phyloP scores from a whole-genome alignment of 2,888 invertebrate species.

The Ashinkailepas kermadecensis region DNA sequence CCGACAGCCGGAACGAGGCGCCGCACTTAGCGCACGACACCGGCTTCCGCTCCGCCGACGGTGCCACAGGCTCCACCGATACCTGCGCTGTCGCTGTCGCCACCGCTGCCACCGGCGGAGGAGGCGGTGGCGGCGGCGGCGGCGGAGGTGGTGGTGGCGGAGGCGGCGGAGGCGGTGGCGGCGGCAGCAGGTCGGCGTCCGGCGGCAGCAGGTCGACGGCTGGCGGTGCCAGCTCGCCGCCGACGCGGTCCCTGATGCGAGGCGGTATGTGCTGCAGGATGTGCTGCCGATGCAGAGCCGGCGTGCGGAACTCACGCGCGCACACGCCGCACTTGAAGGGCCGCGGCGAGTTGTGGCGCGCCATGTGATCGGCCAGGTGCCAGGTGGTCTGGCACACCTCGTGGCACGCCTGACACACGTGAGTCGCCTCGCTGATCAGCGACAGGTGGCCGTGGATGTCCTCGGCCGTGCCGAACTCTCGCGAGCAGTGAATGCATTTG shows the following conservation, averaged over 20 bases:
- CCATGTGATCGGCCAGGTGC: constrained; percentile 30
- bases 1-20: constrained; percentile 29
- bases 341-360: constrained; percentile 28
- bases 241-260: constrained; percentile 30
- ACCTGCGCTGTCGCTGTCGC: neutral
- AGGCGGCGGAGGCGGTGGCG: constrained; percentile 28
- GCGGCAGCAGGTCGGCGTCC: constrained; percentile 30
- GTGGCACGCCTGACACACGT: constrained; percentile 33
- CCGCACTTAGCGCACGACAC: constrained; percentile 30
- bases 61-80: neutral
- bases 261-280: constrained; percentile 33
- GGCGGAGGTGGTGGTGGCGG: no score
- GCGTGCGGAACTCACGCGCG: constrained; percentile 29
- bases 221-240: constrained; percentile 26
- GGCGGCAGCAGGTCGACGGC: constrained; percentile 28
- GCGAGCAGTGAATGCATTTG: constrained; percentile 32
- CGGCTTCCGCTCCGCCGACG: constrained; percentile 11
- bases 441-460: constrained; percentile 29
- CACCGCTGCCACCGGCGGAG: neutral
- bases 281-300: constrained; percentile 31
- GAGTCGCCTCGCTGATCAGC: constrained; percentile 28
- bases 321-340: constrained; percentile 31
- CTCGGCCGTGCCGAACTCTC: constrained; percentile 29
- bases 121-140: neutral
- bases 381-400: constrained; percentile 28